A percentile compares a stretch with the other conserved stretches of the same genome.
phyloP scores from a whole-genome alignment of 1,140 invertebrate species.

The Nymphalis io region DNA sequence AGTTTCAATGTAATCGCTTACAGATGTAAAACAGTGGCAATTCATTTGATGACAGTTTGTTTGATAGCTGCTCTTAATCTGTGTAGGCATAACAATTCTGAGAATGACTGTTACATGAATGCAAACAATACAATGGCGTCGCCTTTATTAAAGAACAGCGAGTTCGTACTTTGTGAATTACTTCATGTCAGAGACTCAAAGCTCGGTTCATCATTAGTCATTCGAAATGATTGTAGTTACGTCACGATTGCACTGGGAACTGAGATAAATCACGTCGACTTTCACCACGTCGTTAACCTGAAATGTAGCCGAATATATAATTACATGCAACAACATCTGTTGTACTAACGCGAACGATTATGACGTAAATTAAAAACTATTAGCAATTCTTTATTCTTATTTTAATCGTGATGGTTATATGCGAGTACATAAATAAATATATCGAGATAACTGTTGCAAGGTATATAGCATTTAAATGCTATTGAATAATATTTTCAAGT shows the following conservation, averaged over 20 bases:
- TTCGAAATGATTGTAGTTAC: conserved; percentile 39
- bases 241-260: conserved; percentile 40
- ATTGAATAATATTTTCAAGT: background rate
- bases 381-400: conserved; percentile 9
- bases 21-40: conserved; percentile 35
- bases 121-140: conserved; percentile 42
- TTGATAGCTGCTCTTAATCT: conserved; percentile 42
- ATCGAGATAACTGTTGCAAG: background rate
- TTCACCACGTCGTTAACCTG: conserved; percentile 44
- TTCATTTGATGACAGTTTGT: conserved; percentile 37
- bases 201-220: conserved; percentile 32
- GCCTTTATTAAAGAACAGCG: conserved; percentile 41
- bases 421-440: background rate
- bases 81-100: conserved; percentile 43
- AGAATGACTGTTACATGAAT: conserved; percentile 43
- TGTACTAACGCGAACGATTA: conserved; percentile 30
- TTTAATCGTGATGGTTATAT: background rate
- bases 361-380: conserved; percentile 29
- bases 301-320: conserved; percentile 36
- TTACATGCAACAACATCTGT: conserved; percentile 35
- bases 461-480: background rate
- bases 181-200: conserved; percentile 30
- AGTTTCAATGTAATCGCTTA: background rate
- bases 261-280: conserved; percentile 42
- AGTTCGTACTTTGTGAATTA: conserved; percentile 31